phyloP scores from a whole-genome alignment of 2,113 vertebrate genomes.

The Myrmecophaga tridactyla region DNA sequence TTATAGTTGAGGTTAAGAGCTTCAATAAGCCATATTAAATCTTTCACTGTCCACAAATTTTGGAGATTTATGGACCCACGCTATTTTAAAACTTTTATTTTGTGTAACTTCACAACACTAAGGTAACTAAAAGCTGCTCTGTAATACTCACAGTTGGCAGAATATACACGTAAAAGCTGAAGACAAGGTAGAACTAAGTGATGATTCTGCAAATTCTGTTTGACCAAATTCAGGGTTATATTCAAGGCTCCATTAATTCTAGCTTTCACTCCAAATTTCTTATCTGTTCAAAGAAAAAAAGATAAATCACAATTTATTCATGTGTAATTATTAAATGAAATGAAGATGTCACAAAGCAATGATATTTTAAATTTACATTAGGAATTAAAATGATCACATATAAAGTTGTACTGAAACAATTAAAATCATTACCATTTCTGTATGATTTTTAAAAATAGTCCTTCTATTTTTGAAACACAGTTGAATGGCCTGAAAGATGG shows the following conservation, averaged over 20 bases:
- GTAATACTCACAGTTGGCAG: constrained; percentile 92
- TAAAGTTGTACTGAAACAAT: not conserved
- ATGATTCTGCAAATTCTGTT: constrained; percentile 93
- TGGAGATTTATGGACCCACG: not conserved
- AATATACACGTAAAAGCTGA: constrained; percentile 95
- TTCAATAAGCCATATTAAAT: not conserved
- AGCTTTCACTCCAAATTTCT: constrained; percentile 96
- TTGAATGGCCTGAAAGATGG: not conserved
- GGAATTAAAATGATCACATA: not conserved
- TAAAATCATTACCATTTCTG: not conserved
- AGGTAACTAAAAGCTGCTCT: not conserved
- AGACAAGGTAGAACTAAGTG: constrained; percentile 94
- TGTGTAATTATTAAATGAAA: constrained; percentile 35
- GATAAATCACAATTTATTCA: constrained; percentile 45
- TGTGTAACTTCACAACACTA: not conserved
- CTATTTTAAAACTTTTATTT: not conserved
- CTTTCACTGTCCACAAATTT: constrained; percentile 1
- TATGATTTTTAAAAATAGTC: not conserved
- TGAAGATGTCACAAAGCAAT: constrained; percentile 2
- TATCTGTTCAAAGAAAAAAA: constrained; percentile 86
- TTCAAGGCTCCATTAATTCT: constrained; percentile 93
- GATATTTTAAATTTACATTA: not conserved
- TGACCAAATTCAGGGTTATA: constrained; percentile 91
- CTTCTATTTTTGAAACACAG: not conserved
- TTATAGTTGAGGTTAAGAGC: not conserved